A percentile compares a stretch with the other conserved stretches of the same genome.
Conservation (phyloP, 2,888 invertebrate species). For the Sepiola atlantica region DNA sequence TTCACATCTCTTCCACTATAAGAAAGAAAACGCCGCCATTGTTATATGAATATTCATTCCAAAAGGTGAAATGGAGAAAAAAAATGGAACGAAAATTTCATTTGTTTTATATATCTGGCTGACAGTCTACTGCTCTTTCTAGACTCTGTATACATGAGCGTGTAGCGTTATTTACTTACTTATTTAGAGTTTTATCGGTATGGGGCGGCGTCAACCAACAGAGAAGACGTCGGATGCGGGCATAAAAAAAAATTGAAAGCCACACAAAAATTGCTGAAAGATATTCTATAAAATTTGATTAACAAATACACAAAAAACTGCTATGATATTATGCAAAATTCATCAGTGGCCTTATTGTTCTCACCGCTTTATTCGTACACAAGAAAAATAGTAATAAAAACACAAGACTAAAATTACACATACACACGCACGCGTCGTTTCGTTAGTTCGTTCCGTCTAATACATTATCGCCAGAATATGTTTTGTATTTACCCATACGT, state of each 20-base stretch:
- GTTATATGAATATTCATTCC: slow-evolving; percentile 20
- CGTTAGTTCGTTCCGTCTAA: neutral
- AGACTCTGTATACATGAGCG: neutral
- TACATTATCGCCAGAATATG: neutral
- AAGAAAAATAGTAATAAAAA: neutral
- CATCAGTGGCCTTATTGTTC: neutral
- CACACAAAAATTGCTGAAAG: neutral
- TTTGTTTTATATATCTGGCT: slow-evolving; percentile 23
- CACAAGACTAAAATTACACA: neutral
- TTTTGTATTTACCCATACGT: neutral
- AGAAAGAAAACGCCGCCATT: neutral
- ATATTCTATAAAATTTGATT: slow-evolving; percentile 19
- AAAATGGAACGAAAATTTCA: slow-evolving; percentile 32
- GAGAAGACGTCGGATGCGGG: neutral
- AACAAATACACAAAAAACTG: neutral
- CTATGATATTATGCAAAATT: neutral
- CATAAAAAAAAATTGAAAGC: neutral
- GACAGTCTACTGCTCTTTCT: neutral
- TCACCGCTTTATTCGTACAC: neutral
- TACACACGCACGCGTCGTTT: neutral
- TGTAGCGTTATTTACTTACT: neutral
- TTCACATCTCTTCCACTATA: slow-evolving; percentile 6
- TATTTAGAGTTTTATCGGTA: neutral
- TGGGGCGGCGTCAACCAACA: neutral
- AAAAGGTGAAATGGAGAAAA: slow-evolving; percentile 20